Conservation (phyloP, 2,797 vertebrate species). For the Parotocinclus haroldoi region DNA sequence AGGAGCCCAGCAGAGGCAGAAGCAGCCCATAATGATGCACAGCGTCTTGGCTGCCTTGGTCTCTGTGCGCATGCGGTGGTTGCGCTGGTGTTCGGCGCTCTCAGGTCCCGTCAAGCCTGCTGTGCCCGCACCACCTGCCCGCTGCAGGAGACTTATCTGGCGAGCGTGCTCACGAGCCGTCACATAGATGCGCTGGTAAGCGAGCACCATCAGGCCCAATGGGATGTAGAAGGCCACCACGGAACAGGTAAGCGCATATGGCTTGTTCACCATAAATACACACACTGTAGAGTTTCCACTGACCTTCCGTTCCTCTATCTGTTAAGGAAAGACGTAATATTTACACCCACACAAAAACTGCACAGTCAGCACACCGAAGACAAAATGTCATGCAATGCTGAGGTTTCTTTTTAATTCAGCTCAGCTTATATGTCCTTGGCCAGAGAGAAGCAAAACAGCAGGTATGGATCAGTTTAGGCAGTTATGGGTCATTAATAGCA, state of each 20-base stretch:
- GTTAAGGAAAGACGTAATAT: slow-evolving; percentile 30
- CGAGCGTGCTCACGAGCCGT: slow-evolving; percentile 88
- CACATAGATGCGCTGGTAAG: slow-evolving; percentile 96
- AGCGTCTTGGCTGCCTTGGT: slow-evolving; percentile 97
- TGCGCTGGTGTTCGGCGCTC: slow-evolving; percentile 83
- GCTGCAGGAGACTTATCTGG: slow-evolving; percentile 89
- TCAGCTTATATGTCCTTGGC: slow-evolving; percentile 4
- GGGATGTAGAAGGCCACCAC: slow-evolving; percentile 99
- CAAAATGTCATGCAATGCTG: slow-evolving; percentile 8
- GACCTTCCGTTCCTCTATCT: slow-evolving; percentile 86
- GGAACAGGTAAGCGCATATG: slow-evolving; percentile 94
- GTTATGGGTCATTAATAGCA: no score
- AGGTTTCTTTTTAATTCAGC: slow-evolving; percentile 2
- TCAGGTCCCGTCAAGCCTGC: slow-evolving; percentile 73
- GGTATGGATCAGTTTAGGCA: no score
- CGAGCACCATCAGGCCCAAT: slow-evolving; percentile 93
- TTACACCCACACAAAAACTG: slow-evolving; percentile 2
- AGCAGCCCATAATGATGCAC: slow-evolving; percentile 98
- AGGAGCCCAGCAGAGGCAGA: slow-evolving; percentile 98
- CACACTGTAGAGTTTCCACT: slow-evolving; percentile 89
- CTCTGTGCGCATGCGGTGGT: slow-evolving; percentile 92
- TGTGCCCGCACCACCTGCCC: slow-evolving; percentile 70
- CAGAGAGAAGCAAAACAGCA: neutral
- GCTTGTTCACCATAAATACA: slow-evolving; percentile 98
- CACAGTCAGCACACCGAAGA: slow-evolving; percentile 20